A percentile compares a stretch with the other conserved stretches of the same genome.
Evolutionary conservation across 2,888 invertebrate species (phyloP).

Genomic region (Hesperia comma): DNA sequence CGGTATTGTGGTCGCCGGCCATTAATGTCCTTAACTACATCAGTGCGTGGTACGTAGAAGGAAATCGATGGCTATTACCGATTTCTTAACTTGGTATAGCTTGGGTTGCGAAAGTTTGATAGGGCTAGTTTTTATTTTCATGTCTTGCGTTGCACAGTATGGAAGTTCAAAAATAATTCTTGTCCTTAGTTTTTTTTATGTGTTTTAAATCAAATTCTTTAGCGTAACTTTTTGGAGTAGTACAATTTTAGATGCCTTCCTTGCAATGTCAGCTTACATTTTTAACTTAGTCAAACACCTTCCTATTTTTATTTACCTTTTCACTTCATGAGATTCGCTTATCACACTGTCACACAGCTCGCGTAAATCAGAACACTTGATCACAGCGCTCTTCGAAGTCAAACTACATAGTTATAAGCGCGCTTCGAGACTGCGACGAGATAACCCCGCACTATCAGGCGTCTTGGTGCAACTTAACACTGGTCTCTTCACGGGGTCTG

Average conservation of each 20-base stretch:
- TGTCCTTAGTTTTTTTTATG: too few relatives aligned
- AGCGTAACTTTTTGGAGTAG: too few relatives aligned
- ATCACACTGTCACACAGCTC: background rate
- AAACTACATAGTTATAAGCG: constrained; percentile 27
- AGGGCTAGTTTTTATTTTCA: too few relatives aligned
- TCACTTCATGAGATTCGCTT: background rate
- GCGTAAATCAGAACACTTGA: constrained; percentile 21
- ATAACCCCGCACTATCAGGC: constrained; percentile 74
- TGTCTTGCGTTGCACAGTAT: too few relatives aligned
- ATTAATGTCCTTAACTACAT: constrained; percentile 3
- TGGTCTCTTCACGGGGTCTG: constrained; percentile 43
- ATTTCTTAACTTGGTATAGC: constrained; percentile 2
- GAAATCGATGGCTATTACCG: background rate
- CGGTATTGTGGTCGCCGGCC: constrained; percentile 6
- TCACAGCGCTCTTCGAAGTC: constrained; percentile 14
- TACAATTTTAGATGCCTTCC: too few relatives aligned
- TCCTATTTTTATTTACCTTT: background rate
- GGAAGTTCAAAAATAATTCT: too few relatives aligned
- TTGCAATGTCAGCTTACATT: too few relatives aligned
- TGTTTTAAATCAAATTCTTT: too few relatives aligned
- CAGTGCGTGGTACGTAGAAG: background rate
- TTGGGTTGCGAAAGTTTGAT: background rate
- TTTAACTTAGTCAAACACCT: background rate
- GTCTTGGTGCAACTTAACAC: constrained; percentile 68
- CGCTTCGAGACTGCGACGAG: constrained; percentile 59